Conservation (phyloP, 2,888 invertebrate species). For the Microplitis deprimator region DNA sequence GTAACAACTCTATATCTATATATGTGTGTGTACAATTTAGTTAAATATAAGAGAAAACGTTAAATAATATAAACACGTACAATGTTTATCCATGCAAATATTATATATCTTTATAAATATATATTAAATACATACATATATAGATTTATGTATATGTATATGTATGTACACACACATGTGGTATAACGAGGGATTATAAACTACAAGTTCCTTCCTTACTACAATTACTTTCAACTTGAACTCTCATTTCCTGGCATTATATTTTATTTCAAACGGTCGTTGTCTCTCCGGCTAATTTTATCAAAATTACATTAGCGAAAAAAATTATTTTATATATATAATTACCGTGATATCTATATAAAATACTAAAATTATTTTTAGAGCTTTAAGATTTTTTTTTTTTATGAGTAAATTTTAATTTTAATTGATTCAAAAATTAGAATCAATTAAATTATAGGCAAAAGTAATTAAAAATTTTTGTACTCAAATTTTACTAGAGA, state of each 20-base stretch:
- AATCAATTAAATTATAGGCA: no score
- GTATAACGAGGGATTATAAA: conserved; percentile 18
- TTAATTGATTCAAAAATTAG: no score
- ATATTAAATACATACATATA: conserved; percentile 9
- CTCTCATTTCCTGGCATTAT: conserved; percentile 23
- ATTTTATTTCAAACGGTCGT: not conserved
- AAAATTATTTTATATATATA: not conserved
- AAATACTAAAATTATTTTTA: no score
- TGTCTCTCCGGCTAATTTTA: not conserved
- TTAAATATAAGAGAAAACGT: conserved; percentile 15
- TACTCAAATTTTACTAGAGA: no score
- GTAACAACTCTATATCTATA: conserved; percentile 18
- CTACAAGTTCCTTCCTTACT: conserved; percentile 20
- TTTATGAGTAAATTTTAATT: no score
- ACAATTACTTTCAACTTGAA: conserved; percentile 22
- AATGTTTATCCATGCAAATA: conserved; percentile 10
- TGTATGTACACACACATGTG: conserved; percentile 22
- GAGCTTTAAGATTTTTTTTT: no score
- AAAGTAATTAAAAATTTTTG: no score
- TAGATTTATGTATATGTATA: conserved; percentile 11
- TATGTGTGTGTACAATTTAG: not conserved
- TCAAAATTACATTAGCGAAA: not conserved
- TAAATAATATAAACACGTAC: conserved; percentile 24
- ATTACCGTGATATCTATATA: not conserved
- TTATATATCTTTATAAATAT: no score